Percentiles rank a stretch among this genome's conserved stretches.
Conservation (phyloP, 2,113 vertebrate species). For the Suncus etruscus region DNA sequence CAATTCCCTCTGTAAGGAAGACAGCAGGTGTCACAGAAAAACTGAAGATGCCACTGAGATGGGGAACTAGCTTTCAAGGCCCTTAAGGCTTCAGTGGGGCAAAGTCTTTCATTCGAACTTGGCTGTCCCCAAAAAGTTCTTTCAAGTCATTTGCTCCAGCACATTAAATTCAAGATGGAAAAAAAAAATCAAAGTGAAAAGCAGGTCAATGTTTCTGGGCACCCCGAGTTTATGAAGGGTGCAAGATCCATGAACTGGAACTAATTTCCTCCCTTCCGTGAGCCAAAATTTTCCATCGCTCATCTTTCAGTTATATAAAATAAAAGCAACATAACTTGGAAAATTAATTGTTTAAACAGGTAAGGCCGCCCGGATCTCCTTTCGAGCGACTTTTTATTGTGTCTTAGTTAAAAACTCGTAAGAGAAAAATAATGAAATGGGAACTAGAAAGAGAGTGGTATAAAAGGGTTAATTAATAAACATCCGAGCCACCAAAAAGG, state of each 20-base stretch:
- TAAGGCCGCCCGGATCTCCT: constrained; percentile 12
- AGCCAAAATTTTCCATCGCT: constrained; percentile 70
- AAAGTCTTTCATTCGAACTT: constrained; percentile 12
- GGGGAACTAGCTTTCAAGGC: constrained; percentile 34
- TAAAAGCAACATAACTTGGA: constrained; percentile 73
- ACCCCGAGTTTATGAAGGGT: constrained; percentile 64
- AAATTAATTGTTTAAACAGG: constrained; percentile 54
- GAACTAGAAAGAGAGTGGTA: not conserved
- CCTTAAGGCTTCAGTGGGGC: constrained; percentile 52
- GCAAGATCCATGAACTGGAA: constrained; percentile 73
- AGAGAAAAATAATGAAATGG: not conserved
- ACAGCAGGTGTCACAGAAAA: constrained; percentile 55
- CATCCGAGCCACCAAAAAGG: not conserved
- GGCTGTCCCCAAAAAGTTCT: constrained; percentile 17
- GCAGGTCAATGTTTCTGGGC: constrained; percentile 71
- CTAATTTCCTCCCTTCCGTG: constrained; percentile 68
- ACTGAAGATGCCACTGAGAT: constrained; percentile 23
- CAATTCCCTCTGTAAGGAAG: constrained; percentile 70
- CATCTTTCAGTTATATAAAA: constrained; percentile 74
- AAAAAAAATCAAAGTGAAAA: constrained; percentile 48
- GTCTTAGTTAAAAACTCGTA: not conserved
- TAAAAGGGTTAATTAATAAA: not conserved
- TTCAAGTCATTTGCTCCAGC: not conserved
- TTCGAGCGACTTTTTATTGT: constrained; percentile 40
- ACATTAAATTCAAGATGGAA: constrained; percentile 69